These are phyloP conservation scores for Danio rerio DNA, from an alignment of 2,113 vertebrate genomes.

Conservation along the genomic window GRCz12tu NC_133188.1:23162501-23163000, in stretches of 20 bases:
- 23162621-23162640: constrained; percentile 18
- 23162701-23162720: constrained; percentile 45
- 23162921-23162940: constrained; percentile 20
- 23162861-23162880: constrained; percentile 34
- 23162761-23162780: constrained; percentile 26
- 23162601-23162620: constrained; percentile 11
- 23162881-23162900: constrained; percentile 27
- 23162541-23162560: constrained; percentile 35
- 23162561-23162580: constrained; percentile 37
- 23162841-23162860: constrained; percentile 34
- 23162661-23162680: constrained; percentile 32
- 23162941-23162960: constrained; percentile 19
- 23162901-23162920: constrained; percentile 30
- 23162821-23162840: constrained; percentile 32
- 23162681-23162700: constrained; percentile 30
- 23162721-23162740: constrained; percentile 20
- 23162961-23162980: neutral
- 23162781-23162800: constrained; percentile 23
- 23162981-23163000: constrained; percentile 9
- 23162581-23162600: constrained; percentile 19
- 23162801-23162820: constrained; percentile 31
- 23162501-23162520: neutral
- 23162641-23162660: constrained; percentile 32
- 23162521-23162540: constrained; percentile 17
- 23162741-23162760: constrained; percentile 15